Base-by-base conservation (phyloP, 92 coral and sea anemone species). In the Porites rus region DNA sequence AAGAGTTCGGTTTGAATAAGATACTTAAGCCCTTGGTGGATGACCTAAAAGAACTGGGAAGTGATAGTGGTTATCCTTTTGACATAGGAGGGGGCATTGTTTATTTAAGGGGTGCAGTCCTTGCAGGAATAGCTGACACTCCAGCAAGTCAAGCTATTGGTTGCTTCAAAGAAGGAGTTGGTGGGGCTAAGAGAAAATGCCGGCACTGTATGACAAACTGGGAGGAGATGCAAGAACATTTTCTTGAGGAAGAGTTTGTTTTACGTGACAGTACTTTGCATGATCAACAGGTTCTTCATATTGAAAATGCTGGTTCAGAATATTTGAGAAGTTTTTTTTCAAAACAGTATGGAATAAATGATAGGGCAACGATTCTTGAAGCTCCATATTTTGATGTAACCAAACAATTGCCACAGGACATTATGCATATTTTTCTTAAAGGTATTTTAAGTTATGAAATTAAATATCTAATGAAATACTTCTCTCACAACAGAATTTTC, bases 31-130 rank as follows among this genome's bases (percentile, higher is more conserved):
- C 87, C 20, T 19, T 83, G 9, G 87, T 59, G 22, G 87, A 83
- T 14, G 87, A 84, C 21, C 82, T 84, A 3, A 65, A 64, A 20
- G 18, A 62, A 17, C 82, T 84, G 51, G 88, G 82, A 64, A 75
- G 60, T 28, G 88, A 84, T 60, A 51, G 38, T 46, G 88, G 83
- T 18, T 53, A 84, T 84, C 67, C 75, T 71, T 84, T 84, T 67
- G 22, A 24, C 31, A 50, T 84, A 2, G 52, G 22, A 62, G 84
- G 84, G 5, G 82, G 88, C 4, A 75, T 63, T n/a, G 83, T 84
- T 2, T 61, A 53, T 28, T 68, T 84, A 28, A 67, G 82, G 24
- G 82, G 88, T 62, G 82, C 76, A 61, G 13, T 76, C 52, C 72
- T 84, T 24, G 88, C 83, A 7, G 76, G 65, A 24, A 65, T 75